A percentile compares a stretch with the other conserved stretches of the same genome.
These are phyloP conservation scores for Drosophila sp. DNA, from an alignment of 1,140 invertebrate species.

Conservation along the genomic window DNA sequence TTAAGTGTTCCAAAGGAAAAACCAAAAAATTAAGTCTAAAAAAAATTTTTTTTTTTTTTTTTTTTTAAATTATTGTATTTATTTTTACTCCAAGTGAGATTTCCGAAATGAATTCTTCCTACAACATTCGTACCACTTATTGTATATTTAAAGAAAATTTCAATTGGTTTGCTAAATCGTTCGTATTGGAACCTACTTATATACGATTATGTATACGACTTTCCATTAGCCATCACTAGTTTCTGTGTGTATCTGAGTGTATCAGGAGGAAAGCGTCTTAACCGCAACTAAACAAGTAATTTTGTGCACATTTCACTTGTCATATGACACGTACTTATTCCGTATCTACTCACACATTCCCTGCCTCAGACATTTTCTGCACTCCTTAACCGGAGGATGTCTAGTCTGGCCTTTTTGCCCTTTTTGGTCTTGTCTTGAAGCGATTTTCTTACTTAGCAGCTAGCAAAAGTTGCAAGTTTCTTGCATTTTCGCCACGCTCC, in stretches of 20 bases:
- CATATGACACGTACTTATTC: constrained; percentile 73
- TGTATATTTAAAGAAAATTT: not conserved
- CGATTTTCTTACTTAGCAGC: constrained; percentile 74
- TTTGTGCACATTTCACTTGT: constrained; percentile 79
- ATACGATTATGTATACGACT: not conserved
- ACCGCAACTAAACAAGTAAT: constrained; percentile 77
- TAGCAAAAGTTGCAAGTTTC: constrained; percentile 65
- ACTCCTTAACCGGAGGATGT: constrained; percentile 2
- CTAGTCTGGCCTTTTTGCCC: constrained; percentile 23
- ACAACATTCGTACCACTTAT: no score
- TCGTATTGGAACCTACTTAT: not conserved
- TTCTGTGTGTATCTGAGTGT: constrained; percentile 20
- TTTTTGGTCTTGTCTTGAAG: constrained; percentile 53
- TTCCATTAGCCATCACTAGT: constrained; percentile 2
- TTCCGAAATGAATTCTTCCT: no score
- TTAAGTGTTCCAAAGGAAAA: no score
- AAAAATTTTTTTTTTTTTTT: no score
- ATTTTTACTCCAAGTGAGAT: no score
- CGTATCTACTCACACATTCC: constrained; percentile 6
- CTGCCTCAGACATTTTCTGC: not conserved
- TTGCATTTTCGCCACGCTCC: constrained; percentile 30
- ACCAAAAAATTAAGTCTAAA: no score
- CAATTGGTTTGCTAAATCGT: not conserved
- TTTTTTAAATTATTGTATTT: no score
- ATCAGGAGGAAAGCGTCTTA: constrained; percentile 44